Percentiles rank a stretch among this genome's conserved stretches.
Conservation (phyloP, 2,888 invertebrate genomes). For the Zygaena filipendulae region DNA sequence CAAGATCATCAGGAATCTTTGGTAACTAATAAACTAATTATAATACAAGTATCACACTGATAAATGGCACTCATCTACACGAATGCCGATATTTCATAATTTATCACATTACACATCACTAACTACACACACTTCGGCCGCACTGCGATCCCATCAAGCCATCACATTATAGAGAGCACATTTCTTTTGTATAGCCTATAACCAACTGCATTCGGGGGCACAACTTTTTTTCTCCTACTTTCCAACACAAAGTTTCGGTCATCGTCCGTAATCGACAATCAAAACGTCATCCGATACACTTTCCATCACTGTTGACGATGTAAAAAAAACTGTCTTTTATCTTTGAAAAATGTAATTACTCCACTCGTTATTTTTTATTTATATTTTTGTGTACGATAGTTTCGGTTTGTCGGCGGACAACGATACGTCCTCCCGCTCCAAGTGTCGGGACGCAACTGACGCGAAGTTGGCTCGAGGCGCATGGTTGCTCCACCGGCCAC, state of each 20-base stretch:
- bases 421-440: conserved; percentile 39
- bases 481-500: conserved; percentile 61
- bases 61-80: conserved; percentile 60
- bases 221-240: conserved; percentile 48
- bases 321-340: neutral
- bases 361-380: no score
- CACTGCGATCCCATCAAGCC: conserved; percentile 65
- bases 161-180: conserved; percentile 56
- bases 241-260: conserved; percentile 55
- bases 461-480: conserved; percentile 62
- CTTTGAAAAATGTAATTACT: no score
- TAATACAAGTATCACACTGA: conserved; percentile 54
- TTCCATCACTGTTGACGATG: conserved; percentile 38
- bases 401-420: conserved; percentile 33
- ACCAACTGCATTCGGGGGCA: conserved; percentile 51
- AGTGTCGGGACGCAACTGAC: conserved; percentile 53
- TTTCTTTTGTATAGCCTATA: conserved; percentile 61
- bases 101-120: conserved; percentile 67
- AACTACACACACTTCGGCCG: conserved; percentile 54
- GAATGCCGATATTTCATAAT: conserved; percentile 57
- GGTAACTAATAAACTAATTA: conserved; percentile 63
- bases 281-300: conserved; percentile 28
- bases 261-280: conserved; percentile 39
- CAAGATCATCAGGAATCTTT: conserved; percentile 69
- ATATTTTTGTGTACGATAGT: conserved; percentile 45